phyloP scores from a whole-genome alignment of 1,140 invertebrate genomes.

The Geopemphigus sp. region DNA sequence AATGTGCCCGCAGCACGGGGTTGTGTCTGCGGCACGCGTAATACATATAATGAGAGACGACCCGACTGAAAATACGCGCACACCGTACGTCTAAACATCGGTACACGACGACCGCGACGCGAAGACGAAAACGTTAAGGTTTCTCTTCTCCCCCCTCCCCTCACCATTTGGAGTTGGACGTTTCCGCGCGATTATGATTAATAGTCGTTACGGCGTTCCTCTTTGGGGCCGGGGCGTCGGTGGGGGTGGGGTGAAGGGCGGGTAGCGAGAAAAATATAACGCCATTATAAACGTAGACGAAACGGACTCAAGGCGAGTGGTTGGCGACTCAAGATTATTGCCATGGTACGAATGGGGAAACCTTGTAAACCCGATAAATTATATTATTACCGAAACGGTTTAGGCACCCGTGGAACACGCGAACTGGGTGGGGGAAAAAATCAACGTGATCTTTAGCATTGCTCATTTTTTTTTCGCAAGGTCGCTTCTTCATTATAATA shows the following conservation, averaged over 20 bases:
- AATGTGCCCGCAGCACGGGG: too few species aligned
- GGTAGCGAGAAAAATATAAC: not conserved
- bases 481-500: constrained; percentile 43
- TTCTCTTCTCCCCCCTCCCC: not conserved
- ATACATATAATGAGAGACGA: too few species aligned
- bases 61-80: too few species aligned
- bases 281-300: not conserved
- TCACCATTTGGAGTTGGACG: constrained; percentile 7
- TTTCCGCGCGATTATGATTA: constrained; percentile 34
- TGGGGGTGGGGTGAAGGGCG: not conserved
- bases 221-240: too few species aligned
- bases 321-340: constrained; percentile 21
- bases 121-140: constrained; percentile 35
- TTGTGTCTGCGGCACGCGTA: too few species aligned
- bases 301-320: constrained; percentile 25
- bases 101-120: not conserved
- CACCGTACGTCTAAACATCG: too few species aligned
- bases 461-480: constrained; percentile 16
- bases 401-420: not conserved
- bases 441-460: constrained; percentile 25
- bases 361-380: constrained; percentile 29
- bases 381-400: constrained; percentile 26
- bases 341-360: constrained; percentile 12
- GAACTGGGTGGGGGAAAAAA: not conserved
- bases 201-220: not conserved